Conservation (phyloP, 2,797 vertebrate genomes). For the Synaphobranchus kaupii region DNA sequence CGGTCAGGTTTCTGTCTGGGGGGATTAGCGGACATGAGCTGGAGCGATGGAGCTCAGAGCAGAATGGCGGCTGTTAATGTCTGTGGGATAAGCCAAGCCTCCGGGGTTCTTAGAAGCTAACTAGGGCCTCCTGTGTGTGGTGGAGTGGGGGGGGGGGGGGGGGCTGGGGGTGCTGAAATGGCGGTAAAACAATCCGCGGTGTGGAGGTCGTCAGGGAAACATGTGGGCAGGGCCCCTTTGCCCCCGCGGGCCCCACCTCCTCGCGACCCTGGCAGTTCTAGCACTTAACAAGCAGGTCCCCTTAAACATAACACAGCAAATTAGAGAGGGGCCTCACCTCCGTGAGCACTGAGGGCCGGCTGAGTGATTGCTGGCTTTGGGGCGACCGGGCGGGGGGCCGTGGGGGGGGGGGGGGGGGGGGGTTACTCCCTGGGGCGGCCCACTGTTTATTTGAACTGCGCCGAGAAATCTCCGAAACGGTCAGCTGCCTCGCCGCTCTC, state of each 20-base stretch:
- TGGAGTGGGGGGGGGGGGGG: constrained; percentile 43
- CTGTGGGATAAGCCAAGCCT: neutral
- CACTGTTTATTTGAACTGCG: constrained; percentile 78
- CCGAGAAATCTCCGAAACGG: constrained; percentile 67
- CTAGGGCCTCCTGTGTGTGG: constrained; percentile 19
- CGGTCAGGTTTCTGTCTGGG: constrained; percentile 66
- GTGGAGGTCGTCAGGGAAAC: constrained; percentile 23
- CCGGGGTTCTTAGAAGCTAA: constrained; percentile 26
- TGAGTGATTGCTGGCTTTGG: constrained; percentile 53
- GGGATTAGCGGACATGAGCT: constrained; percentile 61
- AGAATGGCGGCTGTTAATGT: constrained; percentile 29
- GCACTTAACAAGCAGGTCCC: constrained; percentile 56
- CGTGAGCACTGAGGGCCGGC: constrained; percentile 56
- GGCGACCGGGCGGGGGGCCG: constrained; percentile 14
- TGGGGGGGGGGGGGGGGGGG: constrained; percentile 27
- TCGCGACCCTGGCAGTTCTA: constrained; percentile 16
- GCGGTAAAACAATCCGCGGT: constrained; percentile 50
- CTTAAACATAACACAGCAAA: constrained; percentile 62
- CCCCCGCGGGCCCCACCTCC: constrained; percentile 40
- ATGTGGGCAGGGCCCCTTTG: constrained; percentile 9
- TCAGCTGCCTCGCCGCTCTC: constrained; percentile 76
- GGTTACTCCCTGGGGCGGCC: constrained; percentile 30
- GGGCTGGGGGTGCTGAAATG: constrained; percentile 40
- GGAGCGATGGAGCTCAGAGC: constrained; percentile 22
- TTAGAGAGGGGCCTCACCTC: neutral